phyloP scores from a whole-genome alignment of 2,113 vertebrate species.

The Talpa occidentalis region DNA sequence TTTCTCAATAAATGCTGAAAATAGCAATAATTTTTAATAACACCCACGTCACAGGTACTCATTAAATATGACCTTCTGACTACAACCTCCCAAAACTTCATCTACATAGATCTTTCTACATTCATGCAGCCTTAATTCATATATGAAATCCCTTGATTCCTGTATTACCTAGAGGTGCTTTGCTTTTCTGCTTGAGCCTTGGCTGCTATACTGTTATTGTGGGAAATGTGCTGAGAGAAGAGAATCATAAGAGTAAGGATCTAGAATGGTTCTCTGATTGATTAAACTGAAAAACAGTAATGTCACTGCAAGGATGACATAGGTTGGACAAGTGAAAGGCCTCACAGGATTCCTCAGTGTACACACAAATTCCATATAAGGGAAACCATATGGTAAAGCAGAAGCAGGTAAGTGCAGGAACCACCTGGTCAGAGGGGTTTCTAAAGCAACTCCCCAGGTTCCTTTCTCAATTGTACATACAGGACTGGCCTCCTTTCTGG shows the following conservation, averaged over 20 bases:
- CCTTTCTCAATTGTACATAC: not conserved
- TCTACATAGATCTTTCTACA: not conserved
- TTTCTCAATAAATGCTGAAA: not conserved
- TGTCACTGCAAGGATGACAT: not conserved
- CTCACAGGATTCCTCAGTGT: not conserved
- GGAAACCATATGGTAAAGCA: not conserved
- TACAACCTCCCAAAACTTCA: not conserved
- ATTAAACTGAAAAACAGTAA: not conserved
- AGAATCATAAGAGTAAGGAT: not conserved
- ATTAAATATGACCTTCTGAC: not conserved
- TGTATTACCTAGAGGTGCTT: not conserved
- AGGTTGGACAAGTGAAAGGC: not conserved
- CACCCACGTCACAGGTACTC: rapidly evolving
- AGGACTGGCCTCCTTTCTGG: not conserved
- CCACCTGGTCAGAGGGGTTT: not conserved
- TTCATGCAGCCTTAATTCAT: not conserved
- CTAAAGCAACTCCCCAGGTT: not conserved
- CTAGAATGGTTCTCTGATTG: not conserved
- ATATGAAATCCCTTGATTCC: not conserved
- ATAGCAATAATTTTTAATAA: not conserved
- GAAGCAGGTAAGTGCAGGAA: not conserved
- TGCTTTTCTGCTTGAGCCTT: not conserved
- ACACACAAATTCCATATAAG: not conserved
- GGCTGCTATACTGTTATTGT: not conserved
- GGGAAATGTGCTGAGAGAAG: not conserved